Percentiles rank a stretch among this genome's conserved stretches.
Evolutionary conservation across 2,888 invertebrate species (phyloP).

Genomic region (Hofmannophila pseudospretella): DNA sequence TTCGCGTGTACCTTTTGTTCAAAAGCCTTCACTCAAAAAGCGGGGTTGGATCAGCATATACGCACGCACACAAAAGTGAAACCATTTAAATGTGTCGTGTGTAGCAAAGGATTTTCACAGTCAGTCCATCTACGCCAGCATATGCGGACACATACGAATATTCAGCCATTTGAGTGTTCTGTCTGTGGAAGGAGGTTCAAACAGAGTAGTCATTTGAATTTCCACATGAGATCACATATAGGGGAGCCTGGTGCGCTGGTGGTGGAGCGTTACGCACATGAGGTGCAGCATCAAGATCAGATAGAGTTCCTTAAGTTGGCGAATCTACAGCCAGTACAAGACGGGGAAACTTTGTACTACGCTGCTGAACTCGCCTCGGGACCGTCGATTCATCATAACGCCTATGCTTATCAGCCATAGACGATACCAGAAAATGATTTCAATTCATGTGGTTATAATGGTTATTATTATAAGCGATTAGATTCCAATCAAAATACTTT

Average conservation of each 20-base stretch:
- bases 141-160: conserved; percentile 71
- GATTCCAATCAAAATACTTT: no score
- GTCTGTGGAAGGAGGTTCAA: conserved; percentile 62
- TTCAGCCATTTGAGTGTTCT: conserved; percentile 66
- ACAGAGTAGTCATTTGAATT: conserved; percentile 69
- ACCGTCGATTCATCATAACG: conserved; percentile 20
- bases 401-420: conserved; percentile 23
- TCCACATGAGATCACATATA: conserved; percentile 65
- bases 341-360: conserved; percentile 61
- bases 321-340: conserved; percentile 54
- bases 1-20: conserved; percentile 62
- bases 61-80: conserved; percentile 70
- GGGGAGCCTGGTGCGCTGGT: conserved; percentile 32
- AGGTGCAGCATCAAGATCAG: conserved; percentile 31
- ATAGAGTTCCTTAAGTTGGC: conserved; percentile 53
- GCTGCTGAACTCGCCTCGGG: conserved; percentile 47
- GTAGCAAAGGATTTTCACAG: conserved; percentile 66
- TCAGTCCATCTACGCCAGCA: conserved; percentile 69
- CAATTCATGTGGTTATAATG: background rate
- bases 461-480: no score
- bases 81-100: conserved; percentile 67
- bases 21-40: conserved; percentile 69
- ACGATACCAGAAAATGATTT: conserved; percentile 22
- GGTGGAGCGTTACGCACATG: conserved; percentile 41
- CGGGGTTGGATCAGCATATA: conserved; percentile 67